phyloP scores from a whole-genome alignment of 2,797 vertebrate species.

The Melanogrammus aeglefinus region DNA sequence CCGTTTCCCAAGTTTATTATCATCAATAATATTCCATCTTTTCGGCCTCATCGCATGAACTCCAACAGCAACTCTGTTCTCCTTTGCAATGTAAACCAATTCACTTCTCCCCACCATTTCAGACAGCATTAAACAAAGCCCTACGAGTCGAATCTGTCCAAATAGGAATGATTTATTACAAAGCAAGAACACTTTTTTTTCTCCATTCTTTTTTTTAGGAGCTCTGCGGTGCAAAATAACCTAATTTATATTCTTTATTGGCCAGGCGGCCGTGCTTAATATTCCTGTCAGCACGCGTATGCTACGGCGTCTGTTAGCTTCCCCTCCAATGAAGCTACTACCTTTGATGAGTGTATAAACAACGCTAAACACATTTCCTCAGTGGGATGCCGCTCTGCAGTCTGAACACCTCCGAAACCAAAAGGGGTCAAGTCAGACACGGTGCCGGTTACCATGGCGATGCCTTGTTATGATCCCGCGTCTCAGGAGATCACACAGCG shows the following conservation, averaged over 20 bases:
- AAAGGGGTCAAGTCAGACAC: constrained; percentile 57
- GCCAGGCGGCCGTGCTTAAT: constrained; percentile 79
- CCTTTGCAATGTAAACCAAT: constrained; percentile 80
- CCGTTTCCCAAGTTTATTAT: constrained; percentile 77
- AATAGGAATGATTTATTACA: constrained; percentile 86
- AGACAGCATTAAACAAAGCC: constrained; percentile 86
- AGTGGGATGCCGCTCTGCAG: constrained; percentile 61
- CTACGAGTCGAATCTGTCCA: constrained; percentile 80
- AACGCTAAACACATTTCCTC: constrained; percentile 78
- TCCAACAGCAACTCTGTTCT: constrained; percentile 61
- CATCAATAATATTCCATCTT: constrained; percentile 79
- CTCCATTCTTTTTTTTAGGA: constrained; percentile 56
- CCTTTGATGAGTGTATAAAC: constrained; percentile 77
- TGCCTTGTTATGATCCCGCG: neutral
- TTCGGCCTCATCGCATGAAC: constrained; percentile 64
- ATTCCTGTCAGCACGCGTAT: constrained; percentile 80
- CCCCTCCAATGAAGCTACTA: constrained; percentile 69
- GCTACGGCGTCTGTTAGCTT: constrained; percentile 75
- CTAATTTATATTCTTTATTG: constrained; percentile 89
- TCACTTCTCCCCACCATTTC: constrained; percentile 73
- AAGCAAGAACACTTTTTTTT: constrained; percentile 78
- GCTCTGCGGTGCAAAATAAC: constrained; percentile 83
- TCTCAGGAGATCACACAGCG: neutral
- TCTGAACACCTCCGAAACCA: constrained; percentile 52
- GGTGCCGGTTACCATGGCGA: neutral